Percentiles rank a stretch among this genome's conserved stretches.
Evolutionary conservation across 2,113 vertebrate species (phyloP).

Genomic region (Dasyprocta punctata): DNA sequence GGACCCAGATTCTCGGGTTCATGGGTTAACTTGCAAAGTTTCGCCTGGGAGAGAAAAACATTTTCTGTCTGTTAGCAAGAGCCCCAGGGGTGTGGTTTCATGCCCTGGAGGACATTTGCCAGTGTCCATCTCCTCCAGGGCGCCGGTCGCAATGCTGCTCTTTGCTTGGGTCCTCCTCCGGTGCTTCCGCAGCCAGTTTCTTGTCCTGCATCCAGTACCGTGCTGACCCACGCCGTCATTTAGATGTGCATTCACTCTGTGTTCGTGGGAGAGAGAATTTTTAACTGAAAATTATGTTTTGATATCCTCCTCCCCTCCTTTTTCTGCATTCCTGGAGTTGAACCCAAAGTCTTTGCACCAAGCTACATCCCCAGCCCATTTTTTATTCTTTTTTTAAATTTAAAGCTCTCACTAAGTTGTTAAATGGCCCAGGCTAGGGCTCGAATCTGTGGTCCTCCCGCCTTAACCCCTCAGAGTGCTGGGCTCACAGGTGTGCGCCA

Average conservation of each 20-base stretch:
- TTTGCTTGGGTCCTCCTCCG: neutral
- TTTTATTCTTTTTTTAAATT: neutral
- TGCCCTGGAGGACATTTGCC: neutral
- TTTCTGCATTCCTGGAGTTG: neutral
- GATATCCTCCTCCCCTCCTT: neutral
- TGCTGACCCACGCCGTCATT: neutral
- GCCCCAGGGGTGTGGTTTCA: neutral
- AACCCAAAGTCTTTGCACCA: neutral
- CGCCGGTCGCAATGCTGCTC: neutral
- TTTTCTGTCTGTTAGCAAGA: neutral
- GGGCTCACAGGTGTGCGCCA: neutral
- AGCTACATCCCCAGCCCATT: neutral
- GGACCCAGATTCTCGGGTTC: neutral
- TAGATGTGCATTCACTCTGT: neutral
- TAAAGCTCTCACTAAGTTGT: neutral
- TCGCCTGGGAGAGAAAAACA: neutral
- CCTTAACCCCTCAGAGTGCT: neutral
- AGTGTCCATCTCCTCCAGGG: neutral
- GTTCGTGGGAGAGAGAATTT: neutral
- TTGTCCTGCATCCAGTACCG: fast-evolving
- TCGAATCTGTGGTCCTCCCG: neutral
- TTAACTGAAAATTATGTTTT: neutral
- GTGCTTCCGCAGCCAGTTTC: neutral
- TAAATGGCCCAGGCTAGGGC: neutral
- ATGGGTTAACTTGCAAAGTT: neutral